These are phyloP conservation scores for human DNA, from an alignment of 2,113 vertebrate genomes.

Conservation along the genomic window DNA sequence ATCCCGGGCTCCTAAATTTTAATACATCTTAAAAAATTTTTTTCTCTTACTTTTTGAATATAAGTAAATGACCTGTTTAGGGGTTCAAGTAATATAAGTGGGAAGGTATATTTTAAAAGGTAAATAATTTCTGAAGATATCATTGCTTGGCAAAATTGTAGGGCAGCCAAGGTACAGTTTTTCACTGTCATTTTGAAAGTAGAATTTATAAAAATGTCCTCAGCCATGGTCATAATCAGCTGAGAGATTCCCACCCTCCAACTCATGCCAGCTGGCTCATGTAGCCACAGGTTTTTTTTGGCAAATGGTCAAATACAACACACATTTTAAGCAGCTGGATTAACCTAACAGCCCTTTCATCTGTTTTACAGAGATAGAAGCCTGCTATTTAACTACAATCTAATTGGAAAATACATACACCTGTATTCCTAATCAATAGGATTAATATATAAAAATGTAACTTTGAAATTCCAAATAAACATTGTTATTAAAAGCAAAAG, in stretches of 20 bases:
- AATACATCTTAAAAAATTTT: not conserved
- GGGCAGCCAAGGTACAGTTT: conserved; percentile 47
- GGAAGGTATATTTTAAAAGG: conserved; percentile 70
- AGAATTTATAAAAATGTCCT: conserved; percentile 76
- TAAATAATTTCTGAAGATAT: conserved; percentile 55
- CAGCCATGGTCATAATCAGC: conserved; percentile 79
- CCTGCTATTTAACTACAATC: conserved; percentile 81
- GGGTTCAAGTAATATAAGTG: conserved; percentile 55
- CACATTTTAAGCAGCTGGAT: conserved; percentile 87
- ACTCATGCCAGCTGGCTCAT: conserved; percentile 81
- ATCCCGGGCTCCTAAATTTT: not conserved
- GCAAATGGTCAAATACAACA: conserved; percentile 85
- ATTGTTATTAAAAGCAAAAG: conserved; percentile 36
- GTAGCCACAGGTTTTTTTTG: conserved; percentile 80
- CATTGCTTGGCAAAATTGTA: conserved; percentile 58
- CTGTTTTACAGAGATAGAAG: conserved; percentile 83
- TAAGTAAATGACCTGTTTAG: conserved; percentile 66
- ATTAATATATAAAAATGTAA: conserved; percentile 61
- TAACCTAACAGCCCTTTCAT: conserved; percentile 86
- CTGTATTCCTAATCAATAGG: conserved; percentile 79
- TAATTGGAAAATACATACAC: conserved; percentile 78
- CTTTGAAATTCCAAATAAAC: conserved; percentile 53
- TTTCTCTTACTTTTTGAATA: conserved; percentile 47
- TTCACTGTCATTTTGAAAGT: conserved; percentile 76
- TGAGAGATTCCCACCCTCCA: conserved; percentile 81